A percentile compares a stretch with the other conserved stretches of the same genome.
Conservation (phyloP, 1,140 invertebrate genomes). For the Drosophila biarmipes region DNA sequence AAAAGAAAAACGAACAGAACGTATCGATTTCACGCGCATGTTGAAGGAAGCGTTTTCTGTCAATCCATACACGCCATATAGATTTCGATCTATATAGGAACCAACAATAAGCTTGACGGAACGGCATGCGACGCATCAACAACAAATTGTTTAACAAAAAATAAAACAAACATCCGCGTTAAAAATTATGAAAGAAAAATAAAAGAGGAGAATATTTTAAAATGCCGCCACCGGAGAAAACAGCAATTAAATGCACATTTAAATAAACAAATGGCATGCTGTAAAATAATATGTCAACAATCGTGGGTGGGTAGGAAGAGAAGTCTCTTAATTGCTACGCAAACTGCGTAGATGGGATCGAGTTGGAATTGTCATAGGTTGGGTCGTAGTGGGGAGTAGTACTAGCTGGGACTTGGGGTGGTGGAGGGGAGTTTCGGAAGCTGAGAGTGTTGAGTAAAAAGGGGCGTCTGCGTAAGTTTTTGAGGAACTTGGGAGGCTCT, state of each 20-base stretch:
- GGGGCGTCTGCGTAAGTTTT: neutral
- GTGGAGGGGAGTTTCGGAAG: neutral
- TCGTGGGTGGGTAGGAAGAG: conserved; percentile 11
- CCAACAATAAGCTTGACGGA: conserved; percentile 32
- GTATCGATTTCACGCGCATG: conserved; percentile 74
- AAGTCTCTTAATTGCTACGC: conserved; percentile 39
- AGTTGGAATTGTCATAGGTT: conserved; percentile 2
- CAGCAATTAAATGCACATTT: conserved; percentile 71
- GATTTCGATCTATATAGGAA: conserved; percentile 40
- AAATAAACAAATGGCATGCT: conserved; percentile 55
- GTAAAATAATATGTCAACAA: conserved; percentile 30
- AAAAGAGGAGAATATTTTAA: conserved; percentile 38
- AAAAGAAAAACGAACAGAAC: conserved; percentile 24
- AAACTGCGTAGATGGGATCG: conserved; percentile 35
- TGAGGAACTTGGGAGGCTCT: conserved; percentile 1
- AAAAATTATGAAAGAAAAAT: conserved; percentile 52
- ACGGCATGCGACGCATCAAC: conserved; percentile 26
- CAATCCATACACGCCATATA: conserved; percentile 29
- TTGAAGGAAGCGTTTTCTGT: conserved; percentile 36
- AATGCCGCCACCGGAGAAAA: conserved; percentile 33
- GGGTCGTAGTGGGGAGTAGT: conserved; percentile 2
- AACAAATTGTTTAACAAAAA: conserved; percentile 51
- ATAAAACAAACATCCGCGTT: conserved; percentile 37
- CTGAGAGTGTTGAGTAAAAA: conserved; percentile 22
- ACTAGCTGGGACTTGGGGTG: neutral